Base-by-base conservation (phyloP, 2,113 vertebrate species). In the Tursiops truncatus region DNA sequence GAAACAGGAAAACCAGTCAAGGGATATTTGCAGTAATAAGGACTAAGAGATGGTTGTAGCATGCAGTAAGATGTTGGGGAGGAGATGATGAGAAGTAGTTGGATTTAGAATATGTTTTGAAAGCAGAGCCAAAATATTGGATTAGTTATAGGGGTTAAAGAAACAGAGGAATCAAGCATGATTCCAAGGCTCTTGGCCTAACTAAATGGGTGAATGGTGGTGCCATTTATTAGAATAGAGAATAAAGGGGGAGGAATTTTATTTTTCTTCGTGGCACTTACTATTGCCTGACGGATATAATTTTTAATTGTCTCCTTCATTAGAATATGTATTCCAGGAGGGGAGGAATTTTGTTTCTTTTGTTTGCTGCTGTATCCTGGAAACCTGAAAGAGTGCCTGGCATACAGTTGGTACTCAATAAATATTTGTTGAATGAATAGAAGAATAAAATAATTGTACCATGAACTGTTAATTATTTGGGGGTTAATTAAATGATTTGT, bases 351-450 rank as follows among this genome's bases (percentile, higher is more conserved):
- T 93, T 83, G 18, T 96, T 80, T 47, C 63, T 94, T 89, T 94
- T 63, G 81, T 91, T 94, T 74, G 36, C 36, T 93, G 20, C 53
- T 92, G 4, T 89, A 10, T 92, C 47, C 31, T 60, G 74, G 60
- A 60, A 70, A 62, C 58, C 50, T 81, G 53, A 71, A 53, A 50
- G 50, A 73, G 53, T 60, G 20, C 56, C 33, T 74, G 73, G 20
- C 38, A 26, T 74, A 53, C 9, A 83, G 65, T 50, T 53, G 89
- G 68, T 83, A 7, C 26, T 88, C 38, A 83, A 8, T 90, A 85
- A 90, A 31, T 92, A 85, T 79, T 81, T 95, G 41, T 53, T 91
- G 62, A 96, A 86, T 73, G 6, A 92, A 36, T 70, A 92, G 68
- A 81, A 80, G 25, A 83, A 89, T 83, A 82, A 41, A 94, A 73